Evolutionary conservation across 2,888 invertebrate genomes (phyloP).

Genomic region (Mystacides longicornis): DNA sequence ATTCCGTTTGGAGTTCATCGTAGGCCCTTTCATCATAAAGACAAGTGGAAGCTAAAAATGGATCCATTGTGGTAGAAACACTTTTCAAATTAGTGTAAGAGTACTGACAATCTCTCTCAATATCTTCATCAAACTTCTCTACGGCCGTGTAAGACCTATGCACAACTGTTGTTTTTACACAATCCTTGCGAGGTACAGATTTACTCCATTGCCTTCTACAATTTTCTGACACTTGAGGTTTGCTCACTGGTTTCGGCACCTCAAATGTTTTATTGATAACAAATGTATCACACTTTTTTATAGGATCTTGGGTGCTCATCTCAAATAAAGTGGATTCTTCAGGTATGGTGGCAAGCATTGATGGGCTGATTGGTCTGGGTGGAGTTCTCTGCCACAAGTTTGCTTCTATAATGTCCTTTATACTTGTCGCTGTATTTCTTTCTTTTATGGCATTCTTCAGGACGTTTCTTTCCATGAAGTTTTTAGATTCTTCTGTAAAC

Average conservation of each 20-base stretch:
- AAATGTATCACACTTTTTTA: slow-evolving; percentile 38
- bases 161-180: not conserved
- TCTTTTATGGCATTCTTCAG: slow-evolving; percentile 31
- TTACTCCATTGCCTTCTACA: slow-evolving; percentile 29
- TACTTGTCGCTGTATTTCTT: slow-evolving; percentile 29
- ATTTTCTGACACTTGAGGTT: slow-evolving; percentile 27
- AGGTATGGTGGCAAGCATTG: slow-evolving; percentile 43
- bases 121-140: not conserved
- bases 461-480: slow-evolving; percentile 18
- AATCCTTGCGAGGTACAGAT: slow-evolving; percentile 29
- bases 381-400: slow-evolving; percentile 42
- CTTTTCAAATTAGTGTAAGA: slow-evolving; percentile 32
- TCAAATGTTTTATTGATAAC: slow-evolving; percentile 44
- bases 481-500: slow-evolving; percentile 16
- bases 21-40: slow-evolving; percentile 63
- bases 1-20: slow-evolving; percentile 59
- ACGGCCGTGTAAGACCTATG: not conserved
- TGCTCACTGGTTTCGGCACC: slow-evolving; percentile 14
- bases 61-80: slow-evolving; percentile 53
- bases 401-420: slow-evolving; percentile 31
- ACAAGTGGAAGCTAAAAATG: slow-evolving; percentile 57
- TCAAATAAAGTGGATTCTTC: slow-evolving; percentile 44
- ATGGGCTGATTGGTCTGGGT: slow-evolving; percentile 36
- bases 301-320: slow-evolving; percentile 34
- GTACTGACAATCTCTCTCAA: slow-evolving; percentile 7